Base-by-base conservation (phyloP, 2,113 vertebrate species). In the Chrysochloris asiatica region DNA sequence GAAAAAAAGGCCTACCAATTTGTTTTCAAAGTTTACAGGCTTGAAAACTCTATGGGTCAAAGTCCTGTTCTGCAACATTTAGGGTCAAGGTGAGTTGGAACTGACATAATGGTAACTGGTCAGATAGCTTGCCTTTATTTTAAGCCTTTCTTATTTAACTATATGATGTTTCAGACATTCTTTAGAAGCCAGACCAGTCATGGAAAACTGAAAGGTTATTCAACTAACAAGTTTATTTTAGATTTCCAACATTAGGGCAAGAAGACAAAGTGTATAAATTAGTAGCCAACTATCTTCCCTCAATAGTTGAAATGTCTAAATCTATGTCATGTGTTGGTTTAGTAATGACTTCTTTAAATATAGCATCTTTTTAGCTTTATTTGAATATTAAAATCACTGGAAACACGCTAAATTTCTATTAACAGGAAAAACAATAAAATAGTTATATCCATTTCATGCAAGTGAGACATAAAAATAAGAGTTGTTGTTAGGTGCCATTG, bases 121-220 rank as follows among this genome's bases (percentile, higher is more conserved):
- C 36, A 6, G 30, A 30, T n/a, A 30, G 14, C 14, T 67, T 67
- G n/a, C 33, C 33, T 67, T 36, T 33, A n/a, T n/a, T 86, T 79
- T 87, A 76, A 72, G 10, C 4, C n/a, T n/a, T n/a, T n/a, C n/a
- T n/a, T n/a, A 3, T 73, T 83, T 91, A 86, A 50, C 24, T 86
- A 14, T 54, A 79, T 72, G 54, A 30, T 93, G n/a, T 3, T 93
- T 94, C 63, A 56, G 88, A 76, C 65, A 65, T 93, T 86, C 73
- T 85, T 93, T 83, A 84, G 38, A 79, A 85, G 38, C 33, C 87
- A 76, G 11, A 14, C 48, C 82, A 86, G 7, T 59, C 33, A 38
- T 80, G 33, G 90, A 56, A 89, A 83, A 52, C 85, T 38, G 82
- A 38, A 93, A 79, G 10, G 26, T 86, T 76, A 77, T 61, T 75